phyloP scores from a whole-genome alignment of 2,888 invertebrate genomes.

The Volucella bombylans region DNA sequence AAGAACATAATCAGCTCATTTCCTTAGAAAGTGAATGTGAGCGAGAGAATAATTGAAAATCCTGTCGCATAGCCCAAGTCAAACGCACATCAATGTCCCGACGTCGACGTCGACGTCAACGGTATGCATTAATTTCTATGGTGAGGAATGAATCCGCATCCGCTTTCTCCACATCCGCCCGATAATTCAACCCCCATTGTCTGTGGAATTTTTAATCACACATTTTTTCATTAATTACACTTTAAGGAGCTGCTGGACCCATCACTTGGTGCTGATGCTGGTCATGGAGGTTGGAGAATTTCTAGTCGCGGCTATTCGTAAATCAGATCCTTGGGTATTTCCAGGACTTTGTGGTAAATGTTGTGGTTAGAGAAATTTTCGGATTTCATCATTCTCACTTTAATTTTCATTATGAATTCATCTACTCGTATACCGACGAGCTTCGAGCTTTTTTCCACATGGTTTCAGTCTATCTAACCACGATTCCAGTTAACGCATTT shows the following conservation, averaged over 20 bases:
- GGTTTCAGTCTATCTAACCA: too few species aligned
- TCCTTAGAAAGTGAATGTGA: neutral
- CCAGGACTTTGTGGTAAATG: conserved; percentile 40
- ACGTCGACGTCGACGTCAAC: neutral
- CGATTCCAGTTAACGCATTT: conserved; percentile 5
- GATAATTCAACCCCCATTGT: neutral
- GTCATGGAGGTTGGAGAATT: conserved; percentile 23
- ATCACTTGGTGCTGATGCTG: conserved; percentile 39
- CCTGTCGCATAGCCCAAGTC: conserved; percentile 30
- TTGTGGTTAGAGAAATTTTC: conserved; percentile 29
- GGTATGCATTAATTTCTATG: conserved; percentile 64
- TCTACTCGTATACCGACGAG: neutral
- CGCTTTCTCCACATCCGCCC: neutral
- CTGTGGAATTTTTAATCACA: conserved; percentile 81
- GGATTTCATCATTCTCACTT: neutral
- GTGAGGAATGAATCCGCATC: conserved; percentile 62
- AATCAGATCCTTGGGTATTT: conserved; percentile 40
- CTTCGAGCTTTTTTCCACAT: too few species aligned
- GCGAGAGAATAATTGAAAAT: conserved; percentile 48
- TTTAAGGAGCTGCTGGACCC: conserved; percentile 52
- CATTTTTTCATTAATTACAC: conserved; percentile 81
- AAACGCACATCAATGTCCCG: conserved; percentile 29
- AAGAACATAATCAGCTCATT: too few species aligned
- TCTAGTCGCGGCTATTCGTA: neutral
- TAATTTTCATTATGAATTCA: conserved; percentile 25